phyloP scores from a whole-genome alignment of 2,888 invertebrate genomes.

The Apamea monoglypha region DNA sequence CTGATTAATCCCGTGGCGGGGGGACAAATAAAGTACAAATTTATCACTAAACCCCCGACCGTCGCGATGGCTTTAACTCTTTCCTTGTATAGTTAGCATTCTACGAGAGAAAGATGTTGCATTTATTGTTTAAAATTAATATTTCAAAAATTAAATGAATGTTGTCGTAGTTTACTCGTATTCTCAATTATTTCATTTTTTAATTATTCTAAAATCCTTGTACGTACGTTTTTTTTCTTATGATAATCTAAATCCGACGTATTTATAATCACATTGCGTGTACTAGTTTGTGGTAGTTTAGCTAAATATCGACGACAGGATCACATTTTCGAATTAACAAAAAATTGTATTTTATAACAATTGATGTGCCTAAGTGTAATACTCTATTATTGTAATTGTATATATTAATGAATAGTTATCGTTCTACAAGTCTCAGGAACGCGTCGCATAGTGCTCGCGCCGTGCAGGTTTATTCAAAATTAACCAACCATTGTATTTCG shows the following conservation, averaged over 20 bases:
- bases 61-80: constrained; percentile 81
- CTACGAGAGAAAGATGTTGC: constrained; percentile 82
- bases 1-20: constrained; percentile 74
- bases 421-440: constrained; percentile 77
- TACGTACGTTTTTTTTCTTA: constrained; percentile 68
- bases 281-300: constrained; percentile 85
- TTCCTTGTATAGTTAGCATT: constrained; percentile 82
- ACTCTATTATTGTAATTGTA: constrained; percentile 85
- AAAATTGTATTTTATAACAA: constrained; percentile 89
- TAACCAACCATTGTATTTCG: constrained; percentile 68
- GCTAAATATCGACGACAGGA: constrained; percentile 81
- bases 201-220: constrained; percentile 64
- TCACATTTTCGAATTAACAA: constrained; percentile 88
- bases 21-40: constrained; percentile 88
- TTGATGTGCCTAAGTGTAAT: constrained; percentile 91
- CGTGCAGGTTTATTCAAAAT: constrained; percentile 59
- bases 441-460: constrained; percentile 64
- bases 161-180: constrained; percentile 80
- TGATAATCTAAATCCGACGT: constrained; percentile 62
- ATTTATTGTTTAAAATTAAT: constrained; percentile 75
- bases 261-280: constrained; percentile 76
- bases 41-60: constrained; percentile 83
- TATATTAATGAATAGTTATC: constrained; percentile 78
- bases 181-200: constrained; percentile 64
- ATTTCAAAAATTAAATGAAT: constrained; percentile 79